phyloP scores from a whole-genome alignment of 2,113 vertebrate genomes.

The Seriola quinqueradiata region DNA sequence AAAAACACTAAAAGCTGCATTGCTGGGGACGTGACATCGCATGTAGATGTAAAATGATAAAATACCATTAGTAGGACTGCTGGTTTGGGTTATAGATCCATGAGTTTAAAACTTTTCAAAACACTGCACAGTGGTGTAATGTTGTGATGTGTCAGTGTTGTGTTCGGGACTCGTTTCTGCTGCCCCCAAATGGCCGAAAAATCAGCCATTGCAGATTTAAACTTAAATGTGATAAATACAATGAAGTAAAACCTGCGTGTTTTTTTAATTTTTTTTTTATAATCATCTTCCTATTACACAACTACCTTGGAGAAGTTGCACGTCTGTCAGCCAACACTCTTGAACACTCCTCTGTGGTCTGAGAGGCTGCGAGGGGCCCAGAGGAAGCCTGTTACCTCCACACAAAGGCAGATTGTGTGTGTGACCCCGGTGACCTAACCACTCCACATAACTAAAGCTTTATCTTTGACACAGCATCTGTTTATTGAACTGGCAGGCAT shows the following conservation, averaged over 20 bases:
- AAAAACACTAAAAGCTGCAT: no score
- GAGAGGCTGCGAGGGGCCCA: slow-evolving; percentile 62
- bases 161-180: neutral
- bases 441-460: slow-evolving; percentile 47
- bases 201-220: neutral
- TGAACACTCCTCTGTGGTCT: slow-evolving; percentile 21
- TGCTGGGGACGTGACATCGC: no score
- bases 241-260: neutral
- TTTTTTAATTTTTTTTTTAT: slow-evolving; percentile 1
- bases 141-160: no score
- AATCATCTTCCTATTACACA: neutral
- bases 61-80: no score
- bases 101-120: no score
- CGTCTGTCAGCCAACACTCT: neutral
- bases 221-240: neutral
- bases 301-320: slow-evolving; percentile 11
- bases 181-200: neutral
- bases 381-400: slow-evolving; percentile 67
- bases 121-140: no score
- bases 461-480: slow-evolving; percentile 76
- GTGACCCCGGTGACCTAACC: slow-evolving; percentile 56
- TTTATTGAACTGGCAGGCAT: slow-evolving; percentile 16
- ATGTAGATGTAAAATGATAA: no score
- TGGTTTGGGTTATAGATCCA: no score
- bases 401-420: slow-evolving; percentile 70